Conservation (phyloP, 2,888 invertebrate genomes). For the Spatulosminthurus flaviceps region DNA sequence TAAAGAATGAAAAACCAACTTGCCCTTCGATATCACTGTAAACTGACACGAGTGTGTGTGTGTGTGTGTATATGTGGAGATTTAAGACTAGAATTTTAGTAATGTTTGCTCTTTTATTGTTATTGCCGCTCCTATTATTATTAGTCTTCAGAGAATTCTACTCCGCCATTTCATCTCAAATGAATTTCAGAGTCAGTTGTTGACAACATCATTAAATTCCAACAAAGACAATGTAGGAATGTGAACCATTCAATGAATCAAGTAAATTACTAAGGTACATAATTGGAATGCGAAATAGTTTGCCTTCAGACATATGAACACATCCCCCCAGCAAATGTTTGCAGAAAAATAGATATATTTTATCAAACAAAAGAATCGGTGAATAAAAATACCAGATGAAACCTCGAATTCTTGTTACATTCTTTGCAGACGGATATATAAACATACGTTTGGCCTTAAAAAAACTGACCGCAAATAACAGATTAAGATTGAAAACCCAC, state of each 20-base stretch:
- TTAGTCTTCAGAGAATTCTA: background rate
- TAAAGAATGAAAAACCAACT: background rate
- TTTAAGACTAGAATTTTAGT: background rate
- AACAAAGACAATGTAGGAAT: background rate
- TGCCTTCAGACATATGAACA: no score
- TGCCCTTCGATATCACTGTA: background rate
- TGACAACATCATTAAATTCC: conserved; percentile 6
- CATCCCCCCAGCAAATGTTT: no score
- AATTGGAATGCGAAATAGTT: background rate
- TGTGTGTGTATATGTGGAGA: no score
- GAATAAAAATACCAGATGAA: no score
- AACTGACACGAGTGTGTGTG: background rate
- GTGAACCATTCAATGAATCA: background rate
- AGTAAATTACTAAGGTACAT: background rate
- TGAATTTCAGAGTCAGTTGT: conserved; percentile 7
- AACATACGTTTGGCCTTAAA: no score
- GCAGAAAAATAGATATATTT: no score
- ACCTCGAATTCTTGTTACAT: no score
- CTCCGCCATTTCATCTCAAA: background rate
- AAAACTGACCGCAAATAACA: no score
- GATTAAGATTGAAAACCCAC: no score
- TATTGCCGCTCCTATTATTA: background rate
- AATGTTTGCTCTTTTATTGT: background rate
- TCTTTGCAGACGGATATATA: no score
- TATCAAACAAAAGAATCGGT: no score